Percentiles rank a stretch among this genome's conserved stretches.
These are phyloP conservation scores for Malurus cyaneus DNA, from an alignment of 2,113 vertebrate genomes.

Conservation along the genomic window DNA sequence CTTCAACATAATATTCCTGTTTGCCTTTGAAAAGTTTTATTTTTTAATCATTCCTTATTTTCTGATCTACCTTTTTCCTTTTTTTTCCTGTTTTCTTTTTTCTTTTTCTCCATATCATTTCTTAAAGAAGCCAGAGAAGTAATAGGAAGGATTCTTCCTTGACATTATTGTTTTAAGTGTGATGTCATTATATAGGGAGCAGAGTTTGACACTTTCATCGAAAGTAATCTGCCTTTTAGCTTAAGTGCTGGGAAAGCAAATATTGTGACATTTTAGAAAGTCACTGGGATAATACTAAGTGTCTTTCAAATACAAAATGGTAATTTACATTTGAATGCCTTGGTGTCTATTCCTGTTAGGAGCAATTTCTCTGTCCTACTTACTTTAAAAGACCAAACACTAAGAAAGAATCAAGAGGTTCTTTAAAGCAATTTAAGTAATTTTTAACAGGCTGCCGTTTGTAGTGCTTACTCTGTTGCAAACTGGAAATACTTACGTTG, in stretches of 20 bases:
- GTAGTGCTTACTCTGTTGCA: neutral
- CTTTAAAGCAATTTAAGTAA: conserved; percentile 50
- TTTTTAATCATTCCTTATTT: neutral
- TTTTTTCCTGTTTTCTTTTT: neutral
- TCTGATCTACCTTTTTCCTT: neutral
- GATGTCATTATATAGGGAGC: conserved; percentile 46
- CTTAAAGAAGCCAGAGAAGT: neutral
- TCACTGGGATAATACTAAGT: conserved; percentile 64
- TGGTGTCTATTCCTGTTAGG: conserved; percentile 58
- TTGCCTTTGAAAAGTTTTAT: neutral
- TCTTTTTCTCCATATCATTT: neutral
- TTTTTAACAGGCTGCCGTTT: conserved; percentile 42
- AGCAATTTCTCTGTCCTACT: conserved; percentile 64
- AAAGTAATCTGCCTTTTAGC: conserved; percentile 55
- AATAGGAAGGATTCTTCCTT: neutral
- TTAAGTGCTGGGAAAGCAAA: conserved; percentile 66
- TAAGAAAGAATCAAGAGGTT: conserved; percentile 47
- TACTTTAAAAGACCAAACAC: conserved; percentile 54
- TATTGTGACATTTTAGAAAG: conserved; percentile 73
- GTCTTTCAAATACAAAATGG: conserved; percentile 65
- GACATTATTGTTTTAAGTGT: conserved; percentile 33
- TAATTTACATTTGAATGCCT: conserved; percentile 70
- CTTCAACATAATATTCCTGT: neutral
- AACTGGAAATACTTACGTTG: neutral
- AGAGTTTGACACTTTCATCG: conserved; percentile 38